Evolutionary conservation across 2,888 invertebrate species (phyloP), one percentile per base, ranked within the genome.

Genomic region (Mesodorylaimus sp.): DNA sequence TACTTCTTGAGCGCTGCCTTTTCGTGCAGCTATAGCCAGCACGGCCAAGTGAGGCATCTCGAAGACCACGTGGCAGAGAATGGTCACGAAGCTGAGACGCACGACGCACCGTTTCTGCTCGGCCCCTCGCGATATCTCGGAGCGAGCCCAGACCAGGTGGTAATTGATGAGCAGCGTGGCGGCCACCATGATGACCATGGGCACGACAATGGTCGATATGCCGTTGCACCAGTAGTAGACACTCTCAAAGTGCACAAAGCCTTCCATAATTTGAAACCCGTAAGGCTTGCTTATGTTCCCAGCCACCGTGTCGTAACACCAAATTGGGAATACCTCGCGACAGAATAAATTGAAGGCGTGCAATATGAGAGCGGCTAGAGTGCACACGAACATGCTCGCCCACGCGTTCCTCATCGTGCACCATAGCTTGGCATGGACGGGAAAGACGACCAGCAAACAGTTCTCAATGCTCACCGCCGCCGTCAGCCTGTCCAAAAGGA

Each of bases 401-500:
- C 27, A 13, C 7, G 42, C 38, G 21, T 43, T 37, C 3, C 48
- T n/a, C 49, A 51, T 45, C n/a, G 45, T 47, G 29, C 47, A 42
- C 29, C 24, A 39, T 7, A 5, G 7, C 25, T 47, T 45, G 16
- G 45, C 32, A 3, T 21, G 41, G 13, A 50, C 5, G 10, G 54
- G 54, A 46, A 45, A 49, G 13, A 27, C 47, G 39, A 54, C 51
- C 21, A 52, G 43, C n/a, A 47, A 29, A 38, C 41, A 51, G 24
- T 45, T 45, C 41, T 54, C 53, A 3, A 36, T 23, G n/a, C 51
- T 50, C 32, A 53, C 49, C 2, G 32, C 42, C 27, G 53, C 51
- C 7, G 54, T 51, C 24, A 53, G 23, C 54, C 54, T 54, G 45
- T n/a, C n/a, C n/a, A n/a, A n/a, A n/a, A n/a, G n/a, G n/a, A n/a